A percentile compares a stretch with the other conserved stretches of the same genome.
phyloP scores from a whole-genome alignment of 2,113 vertebrate genomes.

The Serinus canaria region DNA sequence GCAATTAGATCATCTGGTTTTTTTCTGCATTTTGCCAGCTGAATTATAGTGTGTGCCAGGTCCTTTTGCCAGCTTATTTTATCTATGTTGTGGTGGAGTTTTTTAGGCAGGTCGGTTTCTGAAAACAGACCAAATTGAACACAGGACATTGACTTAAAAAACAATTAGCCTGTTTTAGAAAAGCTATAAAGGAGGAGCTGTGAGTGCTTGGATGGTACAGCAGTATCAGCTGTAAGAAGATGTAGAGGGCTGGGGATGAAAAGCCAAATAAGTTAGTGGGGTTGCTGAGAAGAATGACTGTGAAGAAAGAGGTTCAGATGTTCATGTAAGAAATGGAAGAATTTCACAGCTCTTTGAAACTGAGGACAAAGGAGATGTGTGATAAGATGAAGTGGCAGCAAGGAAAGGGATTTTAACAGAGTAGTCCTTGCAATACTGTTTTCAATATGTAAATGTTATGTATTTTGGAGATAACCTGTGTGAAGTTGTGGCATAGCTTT shows the following conservation, averaged over 20 bases:
- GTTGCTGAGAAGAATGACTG: neutral
- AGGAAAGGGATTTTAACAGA: neutral
- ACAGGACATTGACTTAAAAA: neutral
- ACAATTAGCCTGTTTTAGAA: neutral
- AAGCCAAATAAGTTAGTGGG: neutral
- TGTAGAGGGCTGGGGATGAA: neutral
- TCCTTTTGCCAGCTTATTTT: neutral
- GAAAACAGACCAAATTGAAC: neutral
- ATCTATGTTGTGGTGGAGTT: neutral
- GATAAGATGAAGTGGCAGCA: neutral
- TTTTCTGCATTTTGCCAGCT: neutral
- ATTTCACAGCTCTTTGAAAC: neutral
- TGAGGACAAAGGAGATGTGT: neutral
- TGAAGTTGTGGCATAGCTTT: neutral
- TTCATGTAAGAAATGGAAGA: neutral
- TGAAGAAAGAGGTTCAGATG: neutral
- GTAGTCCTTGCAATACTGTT: neutral
- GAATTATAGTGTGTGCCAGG: neutral
- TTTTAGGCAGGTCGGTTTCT: neutral
- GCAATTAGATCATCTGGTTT: neutral
- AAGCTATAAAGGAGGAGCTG: neutral
- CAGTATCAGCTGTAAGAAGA: neutral
- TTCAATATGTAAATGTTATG: neutral
- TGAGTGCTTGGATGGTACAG: neutral
- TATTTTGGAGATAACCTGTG: neutral